Evolutionary conservation across 2,888 invertebrate genomes (phyloP), one percentile per base, ranked within the genome.

Genomic region (Choristoneura rosaceana): DNA sequence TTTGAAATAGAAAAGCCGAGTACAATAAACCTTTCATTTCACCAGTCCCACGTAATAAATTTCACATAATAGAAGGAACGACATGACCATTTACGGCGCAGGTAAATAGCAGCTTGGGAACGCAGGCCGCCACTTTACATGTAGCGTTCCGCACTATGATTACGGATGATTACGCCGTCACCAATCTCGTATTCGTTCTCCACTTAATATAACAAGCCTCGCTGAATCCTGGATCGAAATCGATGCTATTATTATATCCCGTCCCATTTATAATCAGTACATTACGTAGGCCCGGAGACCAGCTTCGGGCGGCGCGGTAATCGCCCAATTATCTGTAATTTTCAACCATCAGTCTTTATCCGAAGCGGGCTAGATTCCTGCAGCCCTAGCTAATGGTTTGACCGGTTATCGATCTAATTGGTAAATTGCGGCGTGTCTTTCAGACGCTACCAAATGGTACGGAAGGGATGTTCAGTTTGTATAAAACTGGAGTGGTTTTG

Each of bases 151-250:
- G 80, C 82, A 82, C 88, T 90, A 87, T 92, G 87, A 93, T 93
- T 92, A 93, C 80, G 79, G 80, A 78, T 91, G 87, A 93, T 93
- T 93, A 93, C 88, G 84, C 87, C 92, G 91, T 93, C 92, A 92
- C 92, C 91, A 88, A 86, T 86, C 87, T 84, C 79, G 80, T 82
- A 83, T 91, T 91, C 84, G 88, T 89, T 88, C 90, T 88, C 91
- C 93, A 93, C 93, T 93, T 93, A 93, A 90, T 91, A 91, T 93
- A 94, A 94, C 93, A 90, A 92, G 91, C 87, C 89, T 88, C 87
- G 90, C 89, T 88, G 92, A 92, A 92, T 84, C 82, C 84, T 78
- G 85, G 82, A 85, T 91, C 90, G 83, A 90, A 93, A 91, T 90
- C 91, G 91, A 92, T 90, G 92, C 90, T 89, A 93, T 93, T 93